phyloP scores from a whole-genome alignment of 1,140 invertebrate species.

The Marisa cornuarietis region DNA sequence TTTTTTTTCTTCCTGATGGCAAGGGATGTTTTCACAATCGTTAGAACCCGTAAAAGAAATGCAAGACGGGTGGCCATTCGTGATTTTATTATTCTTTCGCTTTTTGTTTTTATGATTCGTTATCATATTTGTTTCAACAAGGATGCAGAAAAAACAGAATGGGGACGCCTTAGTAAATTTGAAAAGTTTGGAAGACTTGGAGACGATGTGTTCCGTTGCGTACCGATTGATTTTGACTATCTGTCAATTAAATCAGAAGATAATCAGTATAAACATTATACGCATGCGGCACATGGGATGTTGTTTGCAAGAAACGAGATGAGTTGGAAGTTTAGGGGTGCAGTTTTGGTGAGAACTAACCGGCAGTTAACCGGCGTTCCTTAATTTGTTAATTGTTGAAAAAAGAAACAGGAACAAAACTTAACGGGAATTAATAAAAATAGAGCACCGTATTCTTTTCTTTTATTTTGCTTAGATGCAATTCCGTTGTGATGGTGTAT shows the following conservation, averaged over 20 bases:
- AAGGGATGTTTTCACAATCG: too few relatives aligned
- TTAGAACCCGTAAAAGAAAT: too few relatives aligned
- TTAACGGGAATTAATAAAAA: neutral
- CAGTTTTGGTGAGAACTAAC: conserved; percentile 40
- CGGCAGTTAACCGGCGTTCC: neutral
- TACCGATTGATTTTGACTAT: conserved; percentile 14
- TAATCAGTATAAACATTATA: conserved; percentile 26
- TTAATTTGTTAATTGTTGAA: too few relatives aligned
- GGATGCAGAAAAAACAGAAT: conserved; percentile 37
- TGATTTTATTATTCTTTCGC: too few relatives aligned
- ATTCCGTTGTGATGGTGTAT: conserved; percentile 71
- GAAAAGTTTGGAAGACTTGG: conserved; percentile 48
- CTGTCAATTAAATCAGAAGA: conserved; percentile 19
- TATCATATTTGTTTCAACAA: too few relatives aligned
- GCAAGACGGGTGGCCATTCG: too few relatives aligned
- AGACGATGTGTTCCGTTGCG: conserved; percentile 40
- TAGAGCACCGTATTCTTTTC: conserved; percentile 6
- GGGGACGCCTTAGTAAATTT: conserved; percentile 41
- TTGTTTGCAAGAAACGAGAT: conserved; percentile 47
- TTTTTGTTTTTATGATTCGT: too few relatives aligned
- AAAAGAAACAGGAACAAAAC: too few relatives aligned
- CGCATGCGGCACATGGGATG: conserved; percentile 61
- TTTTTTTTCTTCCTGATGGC: too few relatives aligned
- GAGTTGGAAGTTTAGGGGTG: conserved; percentile 47
- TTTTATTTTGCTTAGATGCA: conserved; percentile 68